Evolutionary conservation across 2,888 invertebrate genomes (phyloP), one percentile per base, ranked within the genome.

Genomic region (Drosophila buzzatii): DNA sequence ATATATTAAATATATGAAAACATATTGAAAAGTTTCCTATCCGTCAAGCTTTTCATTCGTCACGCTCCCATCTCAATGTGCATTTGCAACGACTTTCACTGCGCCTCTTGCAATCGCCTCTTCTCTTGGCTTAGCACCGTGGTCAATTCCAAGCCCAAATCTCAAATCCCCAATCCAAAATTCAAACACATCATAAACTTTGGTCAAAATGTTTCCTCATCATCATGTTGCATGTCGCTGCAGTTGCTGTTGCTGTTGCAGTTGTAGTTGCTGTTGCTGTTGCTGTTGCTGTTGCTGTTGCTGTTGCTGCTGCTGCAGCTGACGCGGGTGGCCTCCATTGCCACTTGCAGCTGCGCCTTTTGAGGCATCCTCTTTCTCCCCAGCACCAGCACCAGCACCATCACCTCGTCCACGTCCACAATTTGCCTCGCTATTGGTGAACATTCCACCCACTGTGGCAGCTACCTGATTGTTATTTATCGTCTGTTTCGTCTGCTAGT

Each of bases 391-490:
- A 4, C 14, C 35, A 37, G 1, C 37, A 37, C 14, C 14, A 8
- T 9, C 16, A 9, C 9, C 10, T 6, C n/a, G 0, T 9, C 39
- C 41, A 14, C 37, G 5, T 12, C 68, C 10, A 18, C 31, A 9
- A 47, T 3, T 51, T 9, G 47, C 41, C 20, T 8, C 20, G 5
- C 16, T 9, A n/a, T 53, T 53, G 37, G 33, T 53, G 14, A 55
- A 23, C 45, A 58, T 57, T 45, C 51, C 63, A 58, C 66, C 59
- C 67, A 49, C 71, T 64, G 41, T 41, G 73, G 51, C 73, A 62
- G 71, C 80, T 81, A 81, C 83, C 79, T 84, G 89, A 85, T 88
- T 84, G 79, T 86, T 81, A 83, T 89, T 89, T 86, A 84, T 82
- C 74, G 75, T 81, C 47, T 73, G 68, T 63, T 51, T 74, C 75